Percentiles rank a stretch among this genome's conserved stretches.
Conservation (phyloP, 2,888 invertebrate species). For the Agonopterix subpropinquella region DNA sequence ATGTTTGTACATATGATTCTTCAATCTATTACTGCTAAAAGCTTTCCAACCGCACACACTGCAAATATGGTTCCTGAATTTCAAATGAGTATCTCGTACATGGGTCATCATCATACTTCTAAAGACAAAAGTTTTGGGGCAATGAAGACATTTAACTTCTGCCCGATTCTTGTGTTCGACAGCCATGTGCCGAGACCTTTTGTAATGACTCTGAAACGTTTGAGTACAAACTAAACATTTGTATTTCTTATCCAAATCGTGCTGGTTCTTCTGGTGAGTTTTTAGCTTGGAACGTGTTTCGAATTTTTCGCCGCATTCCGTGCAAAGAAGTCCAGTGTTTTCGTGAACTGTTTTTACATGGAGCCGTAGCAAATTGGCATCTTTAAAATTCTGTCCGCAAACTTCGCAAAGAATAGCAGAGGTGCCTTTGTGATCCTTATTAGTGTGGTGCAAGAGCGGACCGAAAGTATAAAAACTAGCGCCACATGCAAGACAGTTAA, state of each 20-base stretch:
- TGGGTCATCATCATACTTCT: slow-evolving; percentile 68
- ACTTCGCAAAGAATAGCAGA: slow-evolving; percentile 59
- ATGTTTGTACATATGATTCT: slow-evolving; percentile 67
- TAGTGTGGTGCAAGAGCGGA: slow-evolving; percentile 56
- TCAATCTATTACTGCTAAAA: slow-evolving; percentile 64
- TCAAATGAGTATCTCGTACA: slow-evolving; percentile 54
- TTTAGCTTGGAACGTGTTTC: slow-evolving; percentile 63
- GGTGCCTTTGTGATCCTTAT: slow-evolving; percentile 61
- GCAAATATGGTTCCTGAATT: slow-evolving; percentile 55
- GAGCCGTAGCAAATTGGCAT: slow-evolving; percentile 37
- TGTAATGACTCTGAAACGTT: slow-evolving; percentile 57
- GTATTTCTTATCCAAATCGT: slow-evolving; percentile 65
- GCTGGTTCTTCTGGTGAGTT: slow-evolving; percentile 61
- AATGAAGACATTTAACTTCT: slow-evolving; percentile 60
- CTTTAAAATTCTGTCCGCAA: slow-evolving; percentile 64
- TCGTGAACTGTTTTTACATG: slow-evolving; percentile 59
- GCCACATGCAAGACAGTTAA: slow-evolving; percentile 53
- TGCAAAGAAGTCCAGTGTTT: slow-evolving; percentile 46
- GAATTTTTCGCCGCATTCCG: slow-evolving; percentile 64
- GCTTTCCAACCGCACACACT: slow-evolving; percentile 62
- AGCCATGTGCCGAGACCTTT: slow-evolving; percentile 58
- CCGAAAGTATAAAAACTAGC: slow-evolving; percentile 59
- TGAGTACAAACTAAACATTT: slow-evolving; percentile 64
- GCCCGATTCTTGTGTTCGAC: slow-evolving; percentile 53
- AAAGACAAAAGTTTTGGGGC: slow-evolving; percentile 63